A percentile compares a stretch with the other conserved stretches of the same genome.
Evolutionary conservation across 2,888 invertebrate species (phyloP).

Genomic region (Magallana nippona): DNA sequence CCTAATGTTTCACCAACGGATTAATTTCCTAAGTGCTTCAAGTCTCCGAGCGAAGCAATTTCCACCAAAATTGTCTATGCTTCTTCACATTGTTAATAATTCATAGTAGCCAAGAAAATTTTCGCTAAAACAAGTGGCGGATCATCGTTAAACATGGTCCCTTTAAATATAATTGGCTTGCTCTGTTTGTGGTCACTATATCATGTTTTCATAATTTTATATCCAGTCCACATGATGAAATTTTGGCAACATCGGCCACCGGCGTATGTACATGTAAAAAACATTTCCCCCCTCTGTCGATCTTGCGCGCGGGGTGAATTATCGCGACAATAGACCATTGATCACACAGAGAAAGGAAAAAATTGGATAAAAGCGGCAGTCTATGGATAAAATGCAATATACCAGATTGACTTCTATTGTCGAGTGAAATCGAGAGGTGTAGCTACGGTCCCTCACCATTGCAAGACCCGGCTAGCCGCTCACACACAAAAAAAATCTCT

Average conservation of each 20-base stretch:
- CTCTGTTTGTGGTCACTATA: not conserved
- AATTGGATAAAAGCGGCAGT: constrained; percentile 4
- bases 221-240: not conserved
- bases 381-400: constrained; percentile 24
- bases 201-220: not conserved
- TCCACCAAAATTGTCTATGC: not conserved
- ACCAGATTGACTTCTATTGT: constrained; percentile 10
- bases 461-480: not conserved
- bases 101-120: not conserved
- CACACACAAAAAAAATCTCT: not conserved
- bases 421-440: not conserved
- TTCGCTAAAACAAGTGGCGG: not conserved
- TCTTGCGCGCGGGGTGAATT: not conserved
- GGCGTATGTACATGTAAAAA: not conserved
- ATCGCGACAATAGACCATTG: constrained; percentile 30
- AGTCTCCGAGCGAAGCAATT: not conserved
- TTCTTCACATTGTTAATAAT: not conserved
- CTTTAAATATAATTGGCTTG: not conserved
- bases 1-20: not conserved
- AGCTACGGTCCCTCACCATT: not conserved
- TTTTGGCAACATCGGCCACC: not conserved
- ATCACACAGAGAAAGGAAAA: not conserved
- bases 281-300: too few species aligned
- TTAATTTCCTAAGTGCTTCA: not conserved
- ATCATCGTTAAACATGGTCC: not conserved